phyloP scores from a whole-genome alignment of 2,113 vertebrate genomes.

The Chloropsis hardwickii region DNA sequence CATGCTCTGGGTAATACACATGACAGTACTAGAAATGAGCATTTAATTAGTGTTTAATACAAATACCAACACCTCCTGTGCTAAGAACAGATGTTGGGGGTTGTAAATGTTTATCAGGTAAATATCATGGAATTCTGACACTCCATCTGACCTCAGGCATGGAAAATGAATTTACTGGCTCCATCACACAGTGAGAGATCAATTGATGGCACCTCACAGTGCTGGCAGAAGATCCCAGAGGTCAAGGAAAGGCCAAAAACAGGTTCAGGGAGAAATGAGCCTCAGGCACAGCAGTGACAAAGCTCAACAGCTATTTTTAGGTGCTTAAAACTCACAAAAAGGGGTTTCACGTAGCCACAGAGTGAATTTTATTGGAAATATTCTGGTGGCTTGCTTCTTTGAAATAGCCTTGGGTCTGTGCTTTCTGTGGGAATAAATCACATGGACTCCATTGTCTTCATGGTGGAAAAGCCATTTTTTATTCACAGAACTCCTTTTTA shows the following conservation, averaged over 20 bases:
- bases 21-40: neutral
- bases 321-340: neutral
- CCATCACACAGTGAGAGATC: neutral
- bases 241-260: neutral
- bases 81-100: neutral
- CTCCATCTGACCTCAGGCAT: neutral
- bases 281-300: neutral
- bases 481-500: neutral
- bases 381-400: neutral
- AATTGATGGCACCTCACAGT: neutral
- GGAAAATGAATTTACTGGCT: neutral
- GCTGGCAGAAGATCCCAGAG: neutral
- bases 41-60: constrained; percentile 31
- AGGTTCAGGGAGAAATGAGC: neutral
- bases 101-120: constrained; percentile 17
- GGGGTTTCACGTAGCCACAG: neutral
- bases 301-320: neutral
- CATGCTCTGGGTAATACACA: neutral
- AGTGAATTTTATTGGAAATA: neutral
- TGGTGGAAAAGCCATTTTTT: neutral
- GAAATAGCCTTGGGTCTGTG: neutral
- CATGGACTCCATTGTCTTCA: neutral
- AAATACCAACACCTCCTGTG: neutral
- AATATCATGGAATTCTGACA: neutral
- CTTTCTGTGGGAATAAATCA: neutral